phyloP scores from a whole-genome alignment of 2,888 invertebrate species.

The Poecilobothrus nobilitatus region DNA sequence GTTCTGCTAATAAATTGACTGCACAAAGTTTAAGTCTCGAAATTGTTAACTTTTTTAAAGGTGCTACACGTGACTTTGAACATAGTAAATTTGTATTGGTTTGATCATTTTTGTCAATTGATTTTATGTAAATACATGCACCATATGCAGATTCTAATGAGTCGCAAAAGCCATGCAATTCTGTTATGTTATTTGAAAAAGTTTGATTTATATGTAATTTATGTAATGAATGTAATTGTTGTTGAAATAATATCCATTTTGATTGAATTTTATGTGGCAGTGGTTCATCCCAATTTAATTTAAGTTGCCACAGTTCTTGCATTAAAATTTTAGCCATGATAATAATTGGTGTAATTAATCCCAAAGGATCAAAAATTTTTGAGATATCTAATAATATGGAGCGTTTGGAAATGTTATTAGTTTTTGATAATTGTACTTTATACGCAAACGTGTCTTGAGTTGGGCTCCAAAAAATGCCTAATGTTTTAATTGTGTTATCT shows the following conservation, averaged over 20 bases:
- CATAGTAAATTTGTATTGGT: constrained; percentile 16
- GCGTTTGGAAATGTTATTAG: constrained; percentile 17
- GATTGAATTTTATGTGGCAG: constrained; percentile 16
- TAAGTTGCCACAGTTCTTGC: constrained; percentile 19
- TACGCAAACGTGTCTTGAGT: constrained; percentile 16
- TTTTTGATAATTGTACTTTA: constrained; percentile 12
- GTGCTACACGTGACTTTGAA: constrained; percentile 18
- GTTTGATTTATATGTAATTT: neutral
- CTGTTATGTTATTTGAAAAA: neutral
- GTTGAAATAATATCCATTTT: constrained; percentile 13
- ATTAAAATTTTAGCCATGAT: constrained; percentile 20
- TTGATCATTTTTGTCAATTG: constrained; percentile 9
- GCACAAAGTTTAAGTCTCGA: constrained; percentile 17
- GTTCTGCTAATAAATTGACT: constrained; percentile 11
- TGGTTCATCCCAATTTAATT: constrained; percentile 20
- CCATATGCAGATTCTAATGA: constrained; percentile 19
- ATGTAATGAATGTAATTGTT: neutral
- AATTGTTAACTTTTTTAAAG: constrained; percentile 14
- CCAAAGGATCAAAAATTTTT: constrained; percentile 20
- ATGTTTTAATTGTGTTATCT: constrained; percentile 14
- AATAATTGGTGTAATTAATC: constrained; percentile 17
- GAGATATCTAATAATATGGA: constrained; percentile 15
- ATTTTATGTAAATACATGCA: constrained; percentile 11
- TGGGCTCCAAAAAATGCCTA: constrained; percentile 18
- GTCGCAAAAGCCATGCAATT: constrained; percentile 21